Evolutionary conservation across 1,140 invertebrate genomes (phyloP), one percentile per base, ranked within the genome.

Genomic region (Drosophila kanapiae): DNA sequence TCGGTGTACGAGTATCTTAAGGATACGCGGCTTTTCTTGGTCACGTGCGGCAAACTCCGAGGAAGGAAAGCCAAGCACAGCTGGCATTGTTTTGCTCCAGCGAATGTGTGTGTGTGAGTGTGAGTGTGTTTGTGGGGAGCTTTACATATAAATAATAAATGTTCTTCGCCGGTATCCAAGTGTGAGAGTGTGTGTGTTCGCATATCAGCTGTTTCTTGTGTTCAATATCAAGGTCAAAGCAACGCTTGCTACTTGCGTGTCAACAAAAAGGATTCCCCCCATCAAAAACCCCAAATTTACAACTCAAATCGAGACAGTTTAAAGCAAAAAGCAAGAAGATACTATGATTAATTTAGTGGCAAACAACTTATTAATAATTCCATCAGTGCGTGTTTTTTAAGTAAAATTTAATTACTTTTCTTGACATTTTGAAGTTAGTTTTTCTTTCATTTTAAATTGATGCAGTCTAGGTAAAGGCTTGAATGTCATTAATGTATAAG

Each of bases 91-190:
- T 88, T 88, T 85, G 72, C 81, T 78, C 29, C n/a, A 61, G 11
- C 14, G 31, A 48, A 31, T 38, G 35, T 63, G 48, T 76, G 60
- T 61, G 48, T 70, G 33, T 80, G 35, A 54, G 57, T 65, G 63
- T 65, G 45, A 72, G 62, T 60, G 65, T 65, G 35, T 61, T 72
- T 67, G 23, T 23, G 23, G 54, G 37, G 18, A 63, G 69, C 56
- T 58, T 74, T 65, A 72, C 63, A 75, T 88, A 83, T 87, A 87
- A 88, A 87, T 88, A 88, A 83, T 88, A 87, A 83, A 88, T 87
- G 77, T 70, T 77, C 80, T 78, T 88, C 53, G 68, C 57, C 47
- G 61, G 76, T 48, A 35, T 60, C 51, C 51, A 35, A 38, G 35
- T 27, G 49, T 48, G 57, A 63, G 48, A 64, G 29, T 53, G 65